Conservation (phyloP, 2,797 vertebrate species). For the Cossypha niveicapilla region DNA sequence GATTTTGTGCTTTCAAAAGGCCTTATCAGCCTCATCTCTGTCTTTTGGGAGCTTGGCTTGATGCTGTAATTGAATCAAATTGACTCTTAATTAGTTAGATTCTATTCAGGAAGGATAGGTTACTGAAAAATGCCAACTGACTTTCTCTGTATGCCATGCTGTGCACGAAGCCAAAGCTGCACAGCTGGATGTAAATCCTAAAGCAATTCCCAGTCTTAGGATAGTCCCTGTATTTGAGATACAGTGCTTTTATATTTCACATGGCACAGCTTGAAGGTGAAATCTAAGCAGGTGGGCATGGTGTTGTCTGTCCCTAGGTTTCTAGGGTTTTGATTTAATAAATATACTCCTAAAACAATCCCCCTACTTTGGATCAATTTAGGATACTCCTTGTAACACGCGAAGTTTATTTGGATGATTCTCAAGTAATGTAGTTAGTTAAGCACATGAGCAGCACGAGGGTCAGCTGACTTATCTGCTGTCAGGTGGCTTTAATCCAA, state of each 20-base stretch:
- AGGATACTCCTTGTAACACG: constrained; percentile 30
- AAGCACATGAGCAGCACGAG: neutral
- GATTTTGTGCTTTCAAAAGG: constrained; percentile 23
- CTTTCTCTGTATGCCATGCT: neutral
- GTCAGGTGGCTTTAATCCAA: constrained; percentile 57
- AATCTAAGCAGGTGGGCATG: accelerated
- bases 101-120: neutral
- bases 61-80: constrained; percentile 37
- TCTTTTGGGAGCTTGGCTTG: constrained; percentile 43
- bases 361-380: constrained; percentile 55
- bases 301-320: neutral
- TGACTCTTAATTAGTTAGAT: constrained; percentile 36
- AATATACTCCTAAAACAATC: constrained; percentile 55
- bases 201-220: neutral
- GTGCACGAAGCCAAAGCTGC: neutral
- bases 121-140: neutral
- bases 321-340: constrained; percentile 21
- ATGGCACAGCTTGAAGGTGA: neutral
- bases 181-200: neutral
- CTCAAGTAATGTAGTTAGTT: neutral
- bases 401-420: constrained; percentile 61
- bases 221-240: too few relatives aligned
- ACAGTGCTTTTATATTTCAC: neutral
- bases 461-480: constrained; percentile 64
- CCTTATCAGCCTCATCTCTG: constrained; percentile 13